Evolutionary conservation across 2,888 invertebrate species (phyloP).

Genomic region (Synanthedon myopaeformis): DNA sequence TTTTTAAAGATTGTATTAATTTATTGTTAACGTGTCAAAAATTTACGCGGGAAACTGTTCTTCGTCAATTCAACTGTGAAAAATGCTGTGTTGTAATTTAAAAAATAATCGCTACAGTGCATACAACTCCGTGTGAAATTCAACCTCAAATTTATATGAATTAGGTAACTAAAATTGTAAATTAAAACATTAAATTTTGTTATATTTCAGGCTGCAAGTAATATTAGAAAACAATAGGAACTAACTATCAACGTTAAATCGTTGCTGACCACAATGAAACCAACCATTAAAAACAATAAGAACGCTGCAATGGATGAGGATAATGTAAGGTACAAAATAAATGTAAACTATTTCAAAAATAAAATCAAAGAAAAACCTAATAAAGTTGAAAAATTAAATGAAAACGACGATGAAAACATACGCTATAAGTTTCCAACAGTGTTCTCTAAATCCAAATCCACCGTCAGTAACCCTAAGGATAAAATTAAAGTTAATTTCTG

Average conservation of each 20-base stretch:
- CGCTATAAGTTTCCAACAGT: conserved; percentile 49
- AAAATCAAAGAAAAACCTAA: conserved; percentile 26
- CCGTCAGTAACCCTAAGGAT: conserved; percentile 35
- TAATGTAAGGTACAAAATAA: conserved; percentile 50
- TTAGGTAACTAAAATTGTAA: too few relatives aligned
- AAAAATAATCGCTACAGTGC: too few relatives aligned
- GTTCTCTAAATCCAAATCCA: conserved; percentile 26
- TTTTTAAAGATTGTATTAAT: not conserved
- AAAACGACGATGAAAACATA: conserved; percentile 38
- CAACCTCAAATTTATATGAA: too few relatives aligned
- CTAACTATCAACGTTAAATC: conserved; percentile 15
- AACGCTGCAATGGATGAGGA: conserved; percentile 37
- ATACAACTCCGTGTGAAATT: too few relatives aligned
- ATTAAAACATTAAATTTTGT: too few relatives aligned
- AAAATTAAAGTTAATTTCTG: conserved; percentile 64
- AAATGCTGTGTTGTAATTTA: too few relatives aligned
- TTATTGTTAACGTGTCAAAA: not conserved
- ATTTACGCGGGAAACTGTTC: not conserved
- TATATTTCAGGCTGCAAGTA: too few relatives aligned
- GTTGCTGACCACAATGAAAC: conserved; percentile 18
- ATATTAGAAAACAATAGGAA: too few relatives aligned
- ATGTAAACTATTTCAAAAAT: conserved; percentile 37
- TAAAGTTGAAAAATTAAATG: conserved; percentile 11
- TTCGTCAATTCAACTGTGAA: too few relatives aligned
- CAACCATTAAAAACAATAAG: conserved; percentile 23